Conservation (phyloP, 2,113 vertebrate species). For the Morone saxatilis region DNA sequence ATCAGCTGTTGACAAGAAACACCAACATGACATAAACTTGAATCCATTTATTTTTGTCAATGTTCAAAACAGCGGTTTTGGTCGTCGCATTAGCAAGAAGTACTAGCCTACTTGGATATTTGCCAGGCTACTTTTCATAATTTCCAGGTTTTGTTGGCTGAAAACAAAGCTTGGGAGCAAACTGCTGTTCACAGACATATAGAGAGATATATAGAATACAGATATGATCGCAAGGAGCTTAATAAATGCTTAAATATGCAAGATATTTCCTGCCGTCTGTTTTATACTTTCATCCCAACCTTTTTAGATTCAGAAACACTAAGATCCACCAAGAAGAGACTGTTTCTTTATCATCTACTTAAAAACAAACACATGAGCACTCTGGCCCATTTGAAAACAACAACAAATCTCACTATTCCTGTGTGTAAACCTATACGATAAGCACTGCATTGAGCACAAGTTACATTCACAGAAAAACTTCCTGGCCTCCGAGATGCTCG, state of each 20-base stretch:
- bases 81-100: conserved; percentile 4
- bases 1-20: conserved; percentile 39
- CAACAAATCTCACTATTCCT: neutral
- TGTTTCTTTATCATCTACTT: neutral
- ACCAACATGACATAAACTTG: neutral
- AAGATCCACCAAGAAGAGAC: neutral
- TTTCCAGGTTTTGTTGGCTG: conserved; percentile 2
- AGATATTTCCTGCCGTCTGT: neutral
- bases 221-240: neutral
- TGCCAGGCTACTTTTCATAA: neutral
- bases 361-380: neutral
- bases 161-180: conserved; percentile 6
- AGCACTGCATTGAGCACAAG: neutral
- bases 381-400: neutral
- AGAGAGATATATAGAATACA: neutral
- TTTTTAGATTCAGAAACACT: neutral
- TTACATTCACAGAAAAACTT: conserved; percentile 1
- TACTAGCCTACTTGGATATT: neutral
- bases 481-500: conserved; percentile 6
- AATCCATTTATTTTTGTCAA: neutral
- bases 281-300: conserved; percentile 3
- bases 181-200: neutral
- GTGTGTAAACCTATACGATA: conserved; percentile 4
- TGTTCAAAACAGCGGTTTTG: neutral
- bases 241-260: neutral